These are phyloP conservation scores for Spongilla lacustris DNA, from an alignment of 37 sponge, comb jelly and placozoan genomes.

Conservation along the genomic window DNA sequence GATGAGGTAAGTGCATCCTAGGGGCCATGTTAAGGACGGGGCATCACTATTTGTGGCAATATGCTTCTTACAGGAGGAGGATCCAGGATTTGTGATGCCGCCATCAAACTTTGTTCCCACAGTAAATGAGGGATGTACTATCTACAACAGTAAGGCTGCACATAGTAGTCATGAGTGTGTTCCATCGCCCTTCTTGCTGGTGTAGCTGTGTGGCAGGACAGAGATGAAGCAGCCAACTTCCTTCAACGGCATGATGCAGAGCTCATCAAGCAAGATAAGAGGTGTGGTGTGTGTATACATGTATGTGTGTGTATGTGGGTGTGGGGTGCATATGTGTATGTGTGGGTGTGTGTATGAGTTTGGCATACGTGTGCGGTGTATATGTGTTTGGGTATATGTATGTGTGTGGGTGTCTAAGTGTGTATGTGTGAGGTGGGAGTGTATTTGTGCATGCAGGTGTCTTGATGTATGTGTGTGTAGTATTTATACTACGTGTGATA, in stretches of 20 bases:
- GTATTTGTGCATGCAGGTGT: not conserved
- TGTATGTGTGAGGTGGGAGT: not conserved
- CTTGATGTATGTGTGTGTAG: not conserved
- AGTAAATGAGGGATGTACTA: slow-evolving; percentile 49
- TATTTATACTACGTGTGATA: not conserved
- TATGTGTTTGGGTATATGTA: not conserved
- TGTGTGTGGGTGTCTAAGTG: not conserved
- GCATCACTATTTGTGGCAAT: not conserved
- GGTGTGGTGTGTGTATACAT: slow-evolving; percentile 43
- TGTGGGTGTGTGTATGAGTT: not conserved
- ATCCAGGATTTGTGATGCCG: slow-evolving; percentile 83
- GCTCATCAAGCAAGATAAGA: slow-evolving; percentile 90
- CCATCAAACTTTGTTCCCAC: slow-evolving; percentile 93
- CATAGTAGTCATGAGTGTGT: not conserved
- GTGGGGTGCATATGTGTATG: not conserved
- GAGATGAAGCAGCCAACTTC: slow-evolving; percentile 90
- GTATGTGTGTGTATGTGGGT: not conserved
- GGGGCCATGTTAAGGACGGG: not conserved
- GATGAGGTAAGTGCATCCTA: slow-evolving; percentile 55
- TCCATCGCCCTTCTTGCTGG: not conserved
- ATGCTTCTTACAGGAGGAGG: slow-evolving; percentile 75
- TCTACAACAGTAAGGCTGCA: slow-evolving; percentile 68
- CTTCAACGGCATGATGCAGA: slow-evolving; percentile 92
- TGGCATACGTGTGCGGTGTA: slow-evolving; percentile 3
- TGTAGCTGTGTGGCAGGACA: slow-evolving; percentile 87